Conservation (phyloP, 2,888 invertebrate species). For the Eristalis pertinax region DNA sequence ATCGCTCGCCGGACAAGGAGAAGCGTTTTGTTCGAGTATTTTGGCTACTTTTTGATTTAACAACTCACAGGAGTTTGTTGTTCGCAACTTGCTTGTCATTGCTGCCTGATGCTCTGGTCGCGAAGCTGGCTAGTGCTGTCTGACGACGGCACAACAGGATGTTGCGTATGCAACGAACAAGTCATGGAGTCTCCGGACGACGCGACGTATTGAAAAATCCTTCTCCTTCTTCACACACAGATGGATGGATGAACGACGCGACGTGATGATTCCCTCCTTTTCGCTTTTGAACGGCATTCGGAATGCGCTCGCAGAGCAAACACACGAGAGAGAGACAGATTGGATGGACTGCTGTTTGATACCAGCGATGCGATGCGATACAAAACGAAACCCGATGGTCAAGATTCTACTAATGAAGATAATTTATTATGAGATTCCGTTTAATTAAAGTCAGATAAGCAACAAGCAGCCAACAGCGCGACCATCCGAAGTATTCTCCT, state of each 20-base stretch:
- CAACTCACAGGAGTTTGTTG: conserved; percentile 67
- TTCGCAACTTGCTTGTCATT: conserved; percentile 68
- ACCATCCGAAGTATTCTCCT: conserved; percentile 63
- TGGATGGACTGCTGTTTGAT: not conserved
- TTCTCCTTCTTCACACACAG: conserved; percentile 42
- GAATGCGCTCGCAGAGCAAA: not conserved
- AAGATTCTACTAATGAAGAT: conserved; percentile 80
- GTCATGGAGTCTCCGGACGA: not conserved
- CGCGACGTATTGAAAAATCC: conserved; percentile 40
- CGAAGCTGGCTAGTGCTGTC: conserved; percentile 16
- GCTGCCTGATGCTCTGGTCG: conserved; percentile 42
- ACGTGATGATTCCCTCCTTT: not conserved
- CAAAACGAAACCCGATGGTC: conserved; percentile 73
- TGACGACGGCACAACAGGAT: conserved; percentile 53
- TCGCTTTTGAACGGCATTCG: not conserved
- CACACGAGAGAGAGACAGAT: conserved; percentile 7
- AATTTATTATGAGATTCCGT: conserved; percentile 82
- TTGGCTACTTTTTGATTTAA: conserved; percentile 74
- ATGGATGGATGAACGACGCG: conserved; percentile 46
- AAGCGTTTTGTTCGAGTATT: conserved; percentile 69
- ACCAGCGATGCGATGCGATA: conserved; percentile 46
- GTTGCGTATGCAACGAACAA: conserved; percentile 58
- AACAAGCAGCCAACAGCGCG: conserved; percentile 67
- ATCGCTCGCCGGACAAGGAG: conserved; percentile 40
- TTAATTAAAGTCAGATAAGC: conserved; percentile 81